Conservation (phyloP, 2,797 vertebrate genomes). For the Eutrigla gurnardus region DNA sequence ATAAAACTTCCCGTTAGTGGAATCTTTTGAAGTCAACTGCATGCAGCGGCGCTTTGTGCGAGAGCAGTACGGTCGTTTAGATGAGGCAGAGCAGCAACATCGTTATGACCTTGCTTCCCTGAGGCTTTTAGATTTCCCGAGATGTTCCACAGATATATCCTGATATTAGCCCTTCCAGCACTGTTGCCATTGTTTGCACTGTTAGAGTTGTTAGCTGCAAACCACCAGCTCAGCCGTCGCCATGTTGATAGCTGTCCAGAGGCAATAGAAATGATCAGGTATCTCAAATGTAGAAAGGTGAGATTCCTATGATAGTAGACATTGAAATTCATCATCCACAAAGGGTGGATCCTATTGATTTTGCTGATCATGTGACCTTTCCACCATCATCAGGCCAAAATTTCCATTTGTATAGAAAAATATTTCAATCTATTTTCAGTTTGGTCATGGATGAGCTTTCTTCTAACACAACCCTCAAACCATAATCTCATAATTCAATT, state of each 20-base stretch:
- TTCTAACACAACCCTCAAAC: background rate
- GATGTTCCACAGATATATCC: background rate
- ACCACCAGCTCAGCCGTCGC: too few species aligned
- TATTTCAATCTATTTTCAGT: background rate
- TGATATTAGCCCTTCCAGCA: background rate
- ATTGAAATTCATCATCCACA: background rate
- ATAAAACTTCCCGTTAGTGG: background rate
- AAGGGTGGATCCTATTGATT: background rate
- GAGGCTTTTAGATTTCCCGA: background rate
- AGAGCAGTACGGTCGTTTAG: background rate
- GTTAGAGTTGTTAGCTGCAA: background rate
- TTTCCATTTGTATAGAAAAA: background rate
- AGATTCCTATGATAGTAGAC: background rate
- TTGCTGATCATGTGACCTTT: background rate
- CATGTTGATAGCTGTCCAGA: too few species aligned
- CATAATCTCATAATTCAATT: slow-evolving; percentile 13
- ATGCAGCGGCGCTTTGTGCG: background rate
- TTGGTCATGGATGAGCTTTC: background rate
- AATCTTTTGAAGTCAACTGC: background rate
- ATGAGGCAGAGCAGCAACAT: too few species aligned
- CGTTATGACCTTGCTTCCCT: background rate
- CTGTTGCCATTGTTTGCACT: background rate
- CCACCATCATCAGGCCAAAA: background rate
- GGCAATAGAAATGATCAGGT: background rate
- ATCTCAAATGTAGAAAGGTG: background rate